Evolutionary conservation across 2,113 vertebrate genomes (phyloP).

Genomic region (Phyllostomus discolor): DNA sequence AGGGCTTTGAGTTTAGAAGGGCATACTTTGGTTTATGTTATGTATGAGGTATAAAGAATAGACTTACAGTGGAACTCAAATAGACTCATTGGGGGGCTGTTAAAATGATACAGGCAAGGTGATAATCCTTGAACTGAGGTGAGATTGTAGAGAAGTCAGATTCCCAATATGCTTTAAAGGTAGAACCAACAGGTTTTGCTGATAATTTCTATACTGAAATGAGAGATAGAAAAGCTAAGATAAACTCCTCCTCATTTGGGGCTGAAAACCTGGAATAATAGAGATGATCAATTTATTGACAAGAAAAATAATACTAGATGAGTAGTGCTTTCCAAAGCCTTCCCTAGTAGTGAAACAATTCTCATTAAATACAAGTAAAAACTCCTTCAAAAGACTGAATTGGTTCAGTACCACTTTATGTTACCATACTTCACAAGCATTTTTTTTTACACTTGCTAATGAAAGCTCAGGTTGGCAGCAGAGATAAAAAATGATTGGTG

Average conservation of each 20-base stretch:
- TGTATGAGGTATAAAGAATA: background rate
- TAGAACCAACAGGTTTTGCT: background rate
- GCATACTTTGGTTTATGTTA: background rate
- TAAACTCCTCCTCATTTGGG: background rate
- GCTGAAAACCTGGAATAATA: background rate
- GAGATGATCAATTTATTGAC: background rate
- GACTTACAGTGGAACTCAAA: background rate
- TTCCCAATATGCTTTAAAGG: background rate
- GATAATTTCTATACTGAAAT: background rate
- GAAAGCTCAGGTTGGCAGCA: slow-evolving; percentile 51
- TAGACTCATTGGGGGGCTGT: background rate
- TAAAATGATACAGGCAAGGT: background rate
- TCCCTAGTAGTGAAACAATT: background rate
- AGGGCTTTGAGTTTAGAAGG: background rate
- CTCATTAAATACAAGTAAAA: background rate
- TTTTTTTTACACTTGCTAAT: slow-evolving; percentile 54
- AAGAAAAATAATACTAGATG: background rate
- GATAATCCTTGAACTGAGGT: background rate
- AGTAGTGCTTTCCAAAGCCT: background rate
- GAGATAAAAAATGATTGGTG: slow-evolving; percentile 63
- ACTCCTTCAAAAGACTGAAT: background rate
- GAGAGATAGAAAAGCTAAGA: background rate
- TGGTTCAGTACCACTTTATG: background rate
- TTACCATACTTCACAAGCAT: background rate
- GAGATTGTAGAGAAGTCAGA: background rate